phyloP scores from a whole-genome alignment of 2,888 invertebrate genomes.

The Trypoxylon attenuatum region DNA sequence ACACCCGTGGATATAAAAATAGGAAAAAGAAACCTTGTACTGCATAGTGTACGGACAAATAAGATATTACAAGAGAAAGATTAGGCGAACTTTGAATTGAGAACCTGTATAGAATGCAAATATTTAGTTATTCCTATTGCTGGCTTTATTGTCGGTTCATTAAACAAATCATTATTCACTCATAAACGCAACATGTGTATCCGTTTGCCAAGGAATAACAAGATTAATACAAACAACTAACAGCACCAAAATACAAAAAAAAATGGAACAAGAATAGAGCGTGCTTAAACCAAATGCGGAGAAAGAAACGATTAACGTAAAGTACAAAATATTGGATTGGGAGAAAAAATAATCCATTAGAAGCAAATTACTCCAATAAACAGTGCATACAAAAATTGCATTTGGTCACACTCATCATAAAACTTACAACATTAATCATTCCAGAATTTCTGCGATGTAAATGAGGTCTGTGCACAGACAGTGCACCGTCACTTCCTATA shows the following conservation, averaged over 20 bases:
- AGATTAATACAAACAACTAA: neutral
- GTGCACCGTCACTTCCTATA: conserved; percentile 71
- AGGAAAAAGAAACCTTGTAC: conserved; percentile 1
- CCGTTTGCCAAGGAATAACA: no score
- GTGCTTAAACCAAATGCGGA: no score
- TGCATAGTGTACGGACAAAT: no score
- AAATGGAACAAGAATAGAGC: no score
- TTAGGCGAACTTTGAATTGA: no score
- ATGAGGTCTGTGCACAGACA: conserved; percentile 64
- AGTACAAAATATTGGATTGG: no score
- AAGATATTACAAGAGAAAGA: no score
- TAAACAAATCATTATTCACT: neutral
- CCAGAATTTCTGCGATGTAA: conserved; percentile 70
- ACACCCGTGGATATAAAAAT: neutral
- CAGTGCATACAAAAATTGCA: conserved; percentile 12
- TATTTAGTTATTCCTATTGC: no score
- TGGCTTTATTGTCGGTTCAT: no score
- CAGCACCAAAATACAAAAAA: neutral
- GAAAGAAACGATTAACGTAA: no score
- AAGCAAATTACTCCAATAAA: conserved; percentile 17
- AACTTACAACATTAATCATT: conserved; percentile 73
- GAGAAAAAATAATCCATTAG: no score
- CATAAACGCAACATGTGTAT: neutral
- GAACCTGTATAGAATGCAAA: no score
- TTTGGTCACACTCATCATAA: conserved; percentile 46